Evolutionary conservation across 2,113 vertebrate species (phyloP), one percentile per base, ranked within the genome.

Genomic region (Pteruthius melanotis): DNA sequence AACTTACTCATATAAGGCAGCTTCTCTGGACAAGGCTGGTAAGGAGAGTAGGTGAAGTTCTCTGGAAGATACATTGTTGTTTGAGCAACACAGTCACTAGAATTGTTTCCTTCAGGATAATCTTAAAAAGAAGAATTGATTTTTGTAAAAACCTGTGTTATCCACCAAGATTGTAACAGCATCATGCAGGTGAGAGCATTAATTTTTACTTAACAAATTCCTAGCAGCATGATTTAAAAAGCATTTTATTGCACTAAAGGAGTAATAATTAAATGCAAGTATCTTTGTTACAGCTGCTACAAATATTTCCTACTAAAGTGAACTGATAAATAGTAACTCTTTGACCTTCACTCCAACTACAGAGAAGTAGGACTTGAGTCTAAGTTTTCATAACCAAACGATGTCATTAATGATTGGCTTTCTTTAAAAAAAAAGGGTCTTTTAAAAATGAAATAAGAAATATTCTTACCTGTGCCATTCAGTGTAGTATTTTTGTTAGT

Each of bases 1-100:
- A 87, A 99, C 99, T 98, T 97, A 99, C 99, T 98, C 99, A 99
- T 99, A 91, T 98, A 99, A 98, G 99, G 99, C 97, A 99, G 98
- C 88, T 99, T 99, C 96, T 99, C 98, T 68, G 99, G 99, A 93
- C 99, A 99, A 88, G 99, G 98, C 83, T 99, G 98, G 94, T 98
- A 98, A 90, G 99, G 98, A 95, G 98, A 98, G 47, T 99, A 99
- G 65, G 99, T 99, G 97, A 99, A 99, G 97, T 99, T 99, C 98
- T 99, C 99, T 47, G 99, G 99, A 95, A 99, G 99, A 97, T 99
- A 99, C 40, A 98, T 98, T 70, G 98, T 98, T 85, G 99, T 99
- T 96, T 99, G 99, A 95, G 98, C 98, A 96, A 99, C 95, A 90
- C 97, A 99, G 95, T 99, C 99, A 93, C 99, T 99, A 83, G 99